A percentile compares a stretch with the other conserved stretches of the same genome.
These are phyloP conservation scores for Melangyna quadrimaculata DNA, from an alignment of 2,888 invertebrate species.

Conservation along the genomic window DNA sequence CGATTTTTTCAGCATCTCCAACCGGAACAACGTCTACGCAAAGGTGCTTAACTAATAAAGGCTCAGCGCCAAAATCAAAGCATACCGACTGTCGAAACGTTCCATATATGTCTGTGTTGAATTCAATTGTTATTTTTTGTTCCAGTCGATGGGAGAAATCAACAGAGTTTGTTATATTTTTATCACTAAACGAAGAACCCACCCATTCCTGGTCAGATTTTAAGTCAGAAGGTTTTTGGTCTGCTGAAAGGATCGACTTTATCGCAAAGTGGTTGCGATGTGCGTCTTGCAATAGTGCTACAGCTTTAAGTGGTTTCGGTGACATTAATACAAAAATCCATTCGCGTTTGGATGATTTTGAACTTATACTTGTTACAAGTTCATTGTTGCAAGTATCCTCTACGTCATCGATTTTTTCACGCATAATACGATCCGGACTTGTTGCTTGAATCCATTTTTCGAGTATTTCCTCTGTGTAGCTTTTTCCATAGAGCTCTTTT, in stretches of 20 bases:
- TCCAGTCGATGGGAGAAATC: conserved; percentile 72
- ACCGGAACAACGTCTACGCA: conserved; percentile 90
- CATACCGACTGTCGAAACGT: conserved; percentile 90
- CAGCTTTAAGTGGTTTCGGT: conserved; percentile 82
- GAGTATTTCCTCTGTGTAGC: conserved; percentile 84
- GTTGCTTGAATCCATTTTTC: conserved; percentile 85
- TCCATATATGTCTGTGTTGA: conserved; percentile 87
- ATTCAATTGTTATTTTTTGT: conserved; percentile 83
- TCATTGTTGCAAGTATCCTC: conserved; percentile 84
- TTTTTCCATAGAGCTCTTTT: conserved; percentile 85
- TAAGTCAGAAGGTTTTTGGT: conserved; percentile 78
- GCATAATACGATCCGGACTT: conserved; percentile 85
- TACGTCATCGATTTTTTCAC: conserved; percentile 84
- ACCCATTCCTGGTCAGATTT: conserved; percentile 84
- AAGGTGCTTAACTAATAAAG: conserved; percentile 85
- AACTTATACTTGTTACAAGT: conserved; percentile 84
- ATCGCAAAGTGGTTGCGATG: conserved; percentile 86
- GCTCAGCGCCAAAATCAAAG: conserved; percentile 87
- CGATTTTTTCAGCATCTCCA: conserved; percentile 85
- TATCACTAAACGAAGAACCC: conserved; percentile 70
- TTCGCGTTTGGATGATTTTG: conserved; percentile 84
- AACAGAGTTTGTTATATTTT: neutral
- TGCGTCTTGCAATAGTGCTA: conserved; percentile 87
- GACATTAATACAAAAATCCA: conserved; percentile 85
- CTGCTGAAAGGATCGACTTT: conserved; percentile 79